These are phyloP conservation scores for Sisor rabdophorus DNA, from an alignment of 2,113 vertebrate genomes.

Conservation along the genomic window DNA sequence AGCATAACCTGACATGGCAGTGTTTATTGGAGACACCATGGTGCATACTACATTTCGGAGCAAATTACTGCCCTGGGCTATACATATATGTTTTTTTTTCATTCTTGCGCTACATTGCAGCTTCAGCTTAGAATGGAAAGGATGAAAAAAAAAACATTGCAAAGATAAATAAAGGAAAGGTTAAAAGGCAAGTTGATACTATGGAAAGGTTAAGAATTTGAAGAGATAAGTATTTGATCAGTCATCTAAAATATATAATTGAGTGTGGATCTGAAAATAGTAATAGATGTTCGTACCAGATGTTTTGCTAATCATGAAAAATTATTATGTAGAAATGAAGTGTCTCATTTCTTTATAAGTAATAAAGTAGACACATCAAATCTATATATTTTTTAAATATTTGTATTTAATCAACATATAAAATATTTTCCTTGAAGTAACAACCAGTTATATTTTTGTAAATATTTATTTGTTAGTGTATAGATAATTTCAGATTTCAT, in stretches of 20 bases:
- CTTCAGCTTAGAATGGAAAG: constrained; percentile 10
- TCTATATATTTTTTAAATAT: background rate
- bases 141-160: constrained; percentile 17
- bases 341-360: background rate
- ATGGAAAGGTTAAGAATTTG: background rate
- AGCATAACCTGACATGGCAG: constrained; percentile 53
- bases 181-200: background rate
- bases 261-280: background rate
- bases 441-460: background rate
- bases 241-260: background rate
- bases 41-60: constrained; percentile 53
- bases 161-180: constrained; percentile 12
- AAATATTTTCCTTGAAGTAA: too few species aligned
- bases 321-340: too few species aligned
- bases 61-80: constrained; percentile 51
- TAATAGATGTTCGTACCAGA: background rate
- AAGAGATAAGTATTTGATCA: background rate
- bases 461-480: background rate
- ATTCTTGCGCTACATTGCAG: constrained; percentile 11
- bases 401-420: background rate
- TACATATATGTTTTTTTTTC: constrained; percentile 19
- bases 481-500: background rate
- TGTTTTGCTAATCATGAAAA: too few species aligned
- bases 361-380: background rate
- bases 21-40: constrained; percentile 54